Conservation (phyloP, 2,113 vertebrate species). For the Vombatus ursinus region DNA sequence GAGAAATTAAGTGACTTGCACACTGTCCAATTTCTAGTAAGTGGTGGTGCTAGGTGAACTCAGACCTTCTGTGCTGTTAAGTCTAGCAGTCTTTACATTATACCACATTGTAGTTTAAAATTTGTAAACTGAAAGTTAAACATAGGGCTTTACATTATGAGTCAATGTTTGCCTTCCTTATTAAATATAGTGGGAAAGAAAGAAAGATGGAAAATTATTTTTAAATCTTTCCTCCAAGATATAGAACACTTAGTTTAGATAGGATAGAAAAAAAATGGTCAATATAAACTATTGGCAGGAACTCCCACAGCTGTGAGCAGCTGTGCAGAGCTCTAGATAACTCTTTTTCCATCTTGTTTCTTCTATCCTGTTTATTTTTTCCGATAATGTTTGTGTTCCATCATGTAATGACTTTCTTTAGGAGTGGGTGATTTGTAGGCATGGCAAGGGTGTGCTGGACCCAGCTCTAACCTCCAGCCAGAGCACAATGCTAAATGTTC, state of each 20-base stretch:
- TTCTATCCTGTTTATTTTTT: slow-evolving; percentile 47
- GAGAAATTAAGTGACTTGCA: not conserved
- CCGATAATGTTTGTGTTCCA: slow-evolving; percentile 6
- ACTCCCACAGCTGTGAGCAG: slow-evolving; percentile 67
- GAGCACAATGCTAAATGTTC: not conserved
- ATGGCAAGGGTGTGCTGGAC: not conserved
- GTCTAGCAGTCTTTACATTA: not conserved
- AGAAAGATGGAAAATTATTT: slow-evolving; percentile 71
- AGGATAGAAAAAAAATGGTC: slow-evolving; percentile 53
- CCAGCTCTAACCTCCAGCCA: not conserved
- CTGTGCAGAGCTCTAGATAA: slow-evolving; percentile 50
- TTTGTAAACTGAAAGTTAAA: slow-evolving; percentile 62
- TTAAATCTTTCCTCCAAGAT: slow-evolving; percentile 55
- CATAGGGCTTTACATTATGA: slow-evolving; percentile 45
- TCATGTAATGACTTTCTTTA: slow-evolving; percentile 1
- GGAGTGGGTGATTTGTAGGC: not conserved
- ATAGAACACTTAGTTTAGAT: slow-evolving; percentile 43
- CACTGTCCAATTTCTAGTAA: not conserved
- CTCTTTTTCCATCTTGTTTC: slow-evolving; percentile 14
- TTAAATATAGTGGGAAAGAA: slow-evolving; percentile 72
- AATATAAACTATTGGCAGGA: slow-evolving; percentile 39
- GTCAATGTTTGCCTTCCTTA: slow-evolving; percentile 77
- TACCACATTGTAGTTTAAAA: slow-evolving; percentile 25
- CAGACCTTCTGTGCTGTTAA: not conserved
- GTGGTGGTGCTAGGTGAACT: not conserved